A percentile compares a stretch with the other conserved stretches of the same genome.
These are phyloP conservation scores for Drosophila cognata DNA, from an alignment of 2,888 invertebrate genomes.

Conservation along the genomic window DNA sequence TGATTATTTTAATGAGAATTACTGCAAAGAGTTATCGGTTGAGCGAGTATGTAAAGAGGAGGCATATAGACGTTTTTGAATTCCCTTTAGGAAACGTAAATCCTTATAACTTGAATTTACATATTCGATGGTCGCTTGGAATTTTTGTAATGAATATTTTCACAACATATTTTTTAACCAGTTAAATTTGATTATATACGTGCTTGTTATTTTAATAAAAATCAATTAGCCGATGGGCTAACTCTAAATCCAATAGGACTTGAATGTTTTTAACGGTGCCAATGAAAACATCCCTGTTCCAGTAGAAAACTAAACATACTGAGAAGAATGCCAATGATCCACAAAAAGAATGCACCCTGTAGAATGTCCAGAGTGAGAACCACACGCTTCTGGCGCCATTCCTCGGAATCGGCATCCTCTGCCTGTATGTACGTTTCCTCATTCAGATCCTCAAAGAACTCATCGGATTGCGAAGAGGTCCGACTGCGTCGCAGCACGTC, in stretches of 20 bases:
- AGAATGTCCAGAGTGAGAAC: conserved; percentile 77
- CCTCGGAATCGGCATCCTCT: conserved; percentile 35
- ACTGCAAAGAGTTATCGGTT: background rate
- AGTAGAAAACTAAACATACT: conserved; percentile 63
- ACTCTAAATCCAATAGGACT: background rate
- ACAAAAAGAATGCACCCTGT: conserved; percentile 83
- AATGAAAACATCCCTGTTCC: conserved; percentile 42
- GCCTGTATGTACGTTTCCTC: conserved; percentile 33
- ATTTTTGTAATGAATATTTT: background rate
- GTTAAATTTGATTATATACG: background rate
- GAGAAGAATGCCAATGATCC: conserved; percentile 72
- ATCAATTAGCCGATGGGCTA: background rate
- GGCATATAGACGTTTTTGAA: background rate
- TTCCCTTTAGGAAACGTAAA: background rate
- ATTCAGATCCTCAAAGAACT: conserved; percentile 51
- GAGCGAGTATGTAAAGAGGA: no score
- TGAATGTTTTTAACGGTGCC: background rate
- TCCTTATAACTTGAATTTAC: background rate
- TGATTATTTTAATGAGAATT: conserved; percentile 16
- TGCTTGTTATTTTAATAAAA: background rate
- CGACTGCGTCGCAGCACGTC: conserved; percentile 45
- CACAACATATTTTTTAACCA: background rate
- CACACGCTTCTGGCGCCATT: conserved; percentile 56
- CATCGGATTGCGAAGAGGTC: conserved; percentile 55
- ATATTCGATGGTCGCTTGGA: background rate